Base-by-base conservation (phyloP, 2,113 vertebrate genomes). In the Sprattus sprattus region DNA sequence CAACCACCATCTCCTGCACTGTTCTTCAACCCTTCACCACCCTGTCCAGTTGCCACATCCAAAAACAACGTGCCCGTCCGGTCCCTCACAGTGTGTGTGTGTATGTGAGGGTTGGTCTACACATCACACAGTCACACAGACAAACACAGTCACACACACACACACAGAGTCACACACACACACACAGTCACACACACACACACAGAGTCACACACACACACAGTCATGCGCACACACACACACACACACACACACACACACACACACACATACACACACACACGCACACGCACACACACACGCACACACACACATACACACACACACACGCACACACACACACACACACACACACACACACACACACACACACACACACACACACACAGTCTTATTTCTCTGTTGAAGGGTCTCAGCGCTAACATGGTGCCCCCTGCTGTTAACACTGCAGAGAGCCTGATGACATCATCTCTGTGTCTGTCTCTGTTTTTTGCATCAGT, bases 331-430 rank as follows among this genome's bases (percentile, higher is more conserved):
- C 39, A 39, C 39, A 15, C 5, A 83, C 28, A 60, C 25, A 49
- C 50, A 83, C 25, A n/a, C 81, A 82, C 46, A 49, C 20, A 82
- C 81, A 82, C 45, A 52, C 82, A 83, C 39, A 83, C 82, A 83
- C 54, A 64, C 39, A 83, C 49, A 83, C 28, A 57, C 32, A 10
- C 52, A 54, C 50, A 83, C 8, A 78, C 11, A 78, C 13, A 78
- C 32, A 39, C 71, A 32, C 10, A 11, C 64, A 71, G 64, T 28
- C 10, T 32, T 67, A 32, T 13, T 39, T 11, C 4, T 39, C 28
- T 78, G 28, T 78, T 5, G 71, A 78, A 39, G 28, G 71, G 71
- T 39, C 71, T 78, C 71, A 78, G 71, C 11, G 32, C 71, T 18
- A 39, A 39, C 13, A 32, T 78, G 71, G 11, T 78, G 71, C 71